Percentiles rank a stretch among this genome's conserved stretches.
These are phyloP conservation scores for Micrasema longulum DNA, from an alignment of 1,140 invertebrate genomes.

Conservation along the genomic window DNA sequence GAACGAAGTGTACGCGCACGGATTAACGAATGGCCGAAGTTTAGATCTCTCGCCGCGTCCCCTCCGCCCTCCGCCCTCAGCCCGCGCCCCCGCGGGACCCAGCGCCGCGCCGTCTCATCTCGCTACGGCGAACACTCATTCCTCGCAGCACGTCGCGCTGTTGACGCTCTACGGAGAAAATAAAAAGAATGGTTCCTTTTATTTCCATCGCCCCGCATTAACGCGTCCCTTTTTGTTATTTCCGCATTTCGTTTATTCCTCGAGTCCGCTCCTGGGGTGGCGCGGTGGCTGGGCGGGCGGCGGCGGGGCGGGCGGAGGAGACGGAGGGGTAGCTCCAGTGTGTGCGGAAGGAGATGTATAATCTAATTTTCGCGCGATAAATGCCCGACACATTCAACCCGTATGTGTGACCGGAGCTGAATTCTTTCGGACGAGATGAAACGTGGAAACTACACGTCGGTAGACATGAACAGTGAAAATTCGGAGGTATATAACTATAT, in stretches of 20 bases:
- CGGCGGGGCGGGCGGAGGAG: background rate
- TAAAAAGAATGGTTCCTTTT: constrained; percentile 12
- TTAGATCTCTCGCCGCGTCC: no score
- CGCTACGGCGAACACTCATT: background rate
- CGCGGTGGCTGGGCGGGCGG: background rate
- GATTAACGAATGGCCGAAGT: background rate
- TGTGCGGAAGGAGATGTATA: constrained; percentile 27
- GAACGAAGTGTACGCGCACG: background rate
- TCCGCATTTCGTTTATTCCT: constrained; percentile 1
- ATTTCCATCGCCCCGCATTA: constrained; percentile 12
- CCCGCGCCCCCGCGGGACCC: background rate
- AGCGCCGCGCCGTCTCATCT: background rate
- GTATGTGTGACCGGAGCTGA: background rate
- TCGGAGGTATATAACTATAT: no score
- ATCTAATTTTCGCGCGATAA: constrained; percentile 41
- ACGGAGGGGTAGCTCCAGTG: background rate
- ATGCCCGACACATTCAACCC: constrained; percentile 23
- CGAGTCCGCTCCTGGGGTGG: constrained; percentile 10
- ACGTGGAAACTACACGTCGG: no score
- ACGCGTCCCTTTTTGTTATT: constrained; percentile 11
- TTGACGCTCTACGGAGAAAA: constrained; percentile 4
- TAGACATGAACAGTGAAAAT: no score
- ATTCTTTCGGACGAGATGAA: no score
- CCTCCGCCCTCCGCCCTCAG: no score
- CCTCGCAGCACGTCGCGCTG: background rate